Evolutionary conservation across 2,113 vertebrate species (phyloP).

Genomic region (Dinomys branickii): DNA sequence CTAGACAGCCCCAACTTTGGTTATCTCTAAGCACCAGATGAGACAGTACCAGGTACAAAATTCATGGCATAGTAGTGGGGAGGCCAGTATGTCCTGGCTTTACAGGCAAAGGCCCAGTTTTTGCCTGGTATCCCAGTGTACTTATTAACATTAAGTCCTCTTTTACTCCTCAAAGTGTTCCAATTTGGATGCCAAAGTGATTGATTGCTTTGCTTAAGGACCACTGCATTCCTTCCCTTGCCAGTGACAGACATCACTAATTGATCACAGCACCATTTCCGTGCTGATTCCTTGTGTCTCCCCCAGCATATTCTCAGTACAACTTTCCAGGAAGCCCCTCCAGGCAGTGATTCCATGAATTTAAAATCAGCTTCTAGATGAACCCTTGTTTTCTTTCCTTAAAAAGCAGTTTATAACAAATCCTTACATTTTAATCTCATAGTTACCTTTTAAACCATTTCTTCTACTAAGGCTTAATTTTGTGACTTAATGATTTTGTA

Average conservation of each 20-base stretch:
- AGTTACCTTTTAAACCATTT: background rate
- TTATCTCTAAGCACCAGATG: background rate
- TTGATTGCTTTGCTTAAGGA: background rate
- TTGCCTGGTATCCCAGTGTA: background rate
- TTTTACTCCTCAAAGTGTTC: background rate
- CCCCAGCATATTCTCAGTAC: background rate
- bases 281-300: background rate
- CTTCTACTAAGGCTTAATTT: background rate
- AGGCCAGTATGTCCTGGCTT: background rate
- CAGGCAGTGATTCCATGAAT: background rate
- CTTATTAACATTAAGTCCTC: background rate
- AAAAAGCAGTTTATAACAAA: constrained; percentile 20
- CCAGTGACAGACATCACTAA: constrained; percentile 1
- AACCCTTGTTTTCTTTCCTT: constrained; percentile 5
- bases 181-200: background rate
- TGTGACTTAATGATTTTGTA: background rate
- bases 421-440: background rate
- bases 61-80: background rate
- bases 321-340: background rate
- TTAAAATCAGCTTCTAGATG: background rate
- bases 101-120: background rate
- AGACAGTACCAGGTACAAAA: background rate
- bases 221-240: background rate
- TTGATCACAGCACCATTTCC: background rate
- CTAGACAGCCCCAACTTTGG: background rate